These are phyloP conservation scores for Spinibarbus caldwelli DNA, from an alignment of 2,797 vertebrate genomes.

Conservation along the genomic window DNA sequence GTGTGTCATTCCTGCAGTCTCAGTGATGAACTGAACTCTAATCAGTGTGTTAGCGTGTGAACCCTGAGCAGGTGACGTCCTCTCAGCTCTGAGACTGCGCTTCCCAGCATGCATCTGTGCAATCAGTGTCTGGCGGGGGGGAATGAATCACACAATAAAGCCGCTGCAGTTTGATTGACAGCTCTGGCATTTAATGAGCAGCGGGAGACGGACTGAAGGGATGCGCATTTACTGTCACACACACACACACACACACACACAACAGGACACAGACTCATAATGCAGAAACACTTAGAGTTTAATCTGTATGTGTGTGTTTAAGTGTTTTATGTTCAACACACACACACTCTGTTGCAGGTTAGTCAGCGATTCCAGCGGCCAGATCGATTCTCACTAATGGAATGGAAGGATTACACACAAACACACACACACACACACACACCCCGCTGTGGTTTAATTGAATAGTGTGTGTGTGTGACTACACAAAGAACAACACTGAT, in stretches of 20 bases:
- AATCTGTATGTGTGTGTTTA: slow-evolving; percentile 1
- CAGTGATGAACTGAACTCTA: too few relatives aligned
- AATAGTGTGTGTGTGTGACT: neutral
- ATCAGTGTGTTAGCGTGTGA: neutral
- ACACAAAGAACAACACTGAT: slow-evolving; percentile 10
- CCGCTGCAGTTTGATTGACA: slow-evolving; percentile 66
- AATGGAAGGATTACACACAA: slow-evolving; percentile 59
- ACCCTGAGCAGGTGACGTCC: neutral
- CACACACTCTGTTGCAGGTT: slow-evolving; percentile 61
- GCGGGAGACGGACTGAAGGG: slow-evolving; percentile 28
- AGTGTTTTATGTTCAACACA: neutral
- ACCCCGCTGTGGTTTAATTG: neutral
- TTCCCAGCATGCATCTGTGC: slow-evolving; percentile 19
- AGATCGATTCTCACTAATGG: slow-evolving; percentile 77
- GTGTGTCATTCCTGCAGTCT: too few relatives aligned
- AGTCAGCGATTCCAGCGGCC: slow-evolving; percentile 67
- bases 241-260: slow-evolving; percentile 16
- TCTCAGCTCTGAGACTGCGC: slow-evolving; percentile 39
- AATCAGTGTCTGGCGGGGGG: neutral
- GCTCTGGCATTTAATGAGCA: slow-evolving; percentile 64
- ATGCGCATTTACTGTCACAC: too few relatives aligned
- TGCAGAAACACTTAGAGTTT: neutral
- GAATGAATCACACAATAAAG: slow-evolving; percentile 59
- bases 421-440: neutral
- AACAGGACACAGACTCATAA: slow-evolving; percentile 26